Conservation (phyloP, 2,888 invertebrate genomes). For the Tuberolachnus salignus region DNA sequence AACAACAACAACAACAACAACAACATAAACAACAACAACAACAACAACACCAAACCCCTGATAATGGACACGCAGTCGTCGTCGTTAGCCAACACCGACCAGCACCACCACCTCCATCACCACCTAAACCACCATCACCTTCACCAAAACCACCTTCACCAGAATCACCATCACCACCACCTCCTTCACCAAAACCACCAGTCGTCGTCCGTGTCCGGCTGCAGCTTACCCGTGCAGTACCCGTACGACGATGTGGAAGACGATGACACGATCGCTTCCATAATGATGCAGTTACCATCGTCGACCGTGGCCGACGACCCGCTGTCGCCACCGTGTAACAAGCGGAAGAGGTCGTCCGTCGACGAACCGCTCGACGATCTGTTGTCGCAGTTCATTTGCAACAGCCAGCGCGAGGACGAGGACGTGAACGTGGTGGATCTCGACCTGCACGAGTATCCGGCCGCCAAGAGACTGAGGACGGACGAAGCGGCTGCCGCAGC, state of each 20-base stretch:
- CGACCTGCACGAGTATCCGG: conserved; percentile 60
- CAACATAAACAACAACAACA: conserved; percentile 57
- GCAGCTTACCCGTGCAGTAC: conserved; percentile 19
- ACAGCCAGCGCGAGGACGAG: conserved; percentile 65
- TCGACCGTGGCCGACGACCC: conserved; percentile 56
- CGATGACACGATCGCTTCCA: conserved; percentile 58
- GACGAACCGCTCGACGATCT: conserved; percentile 73
- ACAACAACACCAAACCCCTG: conserved; percentile 68
- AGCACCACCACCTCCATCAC: neutral
- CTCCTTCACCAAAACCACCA: neutral
- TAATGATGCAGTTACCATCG: conserved; percentile 52
- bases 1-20: conserved; percentile 58
- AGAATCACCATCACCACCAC: neutral
- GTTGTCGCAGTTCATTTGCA: conserved; percentile 49
- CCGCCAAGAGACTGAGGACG: conserved; percentile 48
- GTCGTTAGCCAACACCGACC: neutral
- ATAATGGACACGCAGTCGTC: conserved; percentile 18
- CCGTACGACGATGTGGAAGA: conserved; percentile 58
- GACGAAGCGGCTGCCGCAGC: conserved; percentile 38
- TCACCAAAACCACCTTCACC: neutral
- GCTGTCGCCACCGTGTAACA: conserved; percentile 49
- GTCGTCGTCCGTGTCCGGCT: neutral
- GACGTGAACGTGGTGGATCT: conserved; percentile 63
- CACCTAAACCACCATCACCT: neutral
- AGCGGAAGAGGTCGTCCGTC: conserved; percentile 63